These are phyloP conservation scores for Diplolepis rosae DNA, from an alignment of 2,888 invertebrate species.

Conservation along the genomic window DNA sequence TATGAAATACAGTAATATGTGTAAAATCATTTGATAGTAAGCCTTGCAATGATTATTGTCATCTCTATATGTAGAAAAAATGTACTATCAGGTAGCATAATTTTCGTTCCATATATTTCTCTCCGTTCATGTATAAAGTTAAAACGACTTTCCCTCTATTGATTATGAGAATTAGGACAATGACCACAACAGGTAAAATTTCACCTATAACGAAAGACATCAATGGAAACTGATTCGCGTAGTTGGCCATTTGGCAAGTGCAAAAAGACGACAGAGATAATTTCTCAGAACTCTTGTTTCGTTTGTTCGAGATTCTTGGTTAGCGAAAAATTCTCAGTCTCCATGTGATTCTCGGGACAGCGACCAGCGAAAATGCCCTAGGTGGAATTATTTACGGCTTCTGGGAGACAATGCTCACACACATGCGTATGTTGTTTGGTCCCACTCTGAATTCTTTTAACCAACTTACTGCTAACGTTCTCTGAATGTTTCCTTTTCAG, in stretches of 20 bases:
- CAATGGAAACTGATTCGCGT: too few relatives aligned
- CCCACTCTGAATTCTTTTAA: neutral
- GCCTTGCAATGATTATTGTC: too few relatives aligned
- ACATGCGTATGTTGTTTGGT: conserved; percentile 33
- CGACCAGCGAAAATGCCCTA: conserved; percentile 51
- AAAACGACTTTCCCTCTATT: neutral
- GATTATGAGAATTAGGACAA: neutral
- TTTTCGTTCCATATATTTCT: too few relatives aligned
- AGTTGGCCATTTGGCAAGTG: neutral
- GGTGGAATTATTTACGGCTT: conserved; percentile 65
- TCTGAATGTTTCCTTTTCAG: conserved; percentile 8
- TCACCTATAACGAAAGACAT: too few relatives aligned
- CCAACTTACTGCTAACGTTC: conserved; percentile 10
- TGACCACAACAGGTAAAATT: too few relatives aligned
- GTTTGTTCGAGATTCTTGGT: conserved; percentile 42
- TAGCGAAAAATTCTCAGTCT: conserved; percentile 43
- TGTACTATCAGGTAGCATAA: neutral
- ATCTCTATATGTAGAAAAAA: too few relatives aligned
- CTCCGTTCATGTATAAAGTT: neutral
- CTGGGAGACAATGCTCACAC: conserved; percentile 61
- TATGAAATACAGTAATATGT: too few relatives aligned
- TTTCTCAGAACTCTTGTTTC: conserved; percentile 39
- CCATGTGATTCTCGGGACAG: conserved; percentile 46
- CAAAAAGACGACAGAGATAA: neutral
- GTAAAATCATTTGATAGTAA: too few relatives aligned